Evolutionary conservation across 2,113 vertebrate genomes (phyloP).

Genomic region (Aythya baeri): DNA sequence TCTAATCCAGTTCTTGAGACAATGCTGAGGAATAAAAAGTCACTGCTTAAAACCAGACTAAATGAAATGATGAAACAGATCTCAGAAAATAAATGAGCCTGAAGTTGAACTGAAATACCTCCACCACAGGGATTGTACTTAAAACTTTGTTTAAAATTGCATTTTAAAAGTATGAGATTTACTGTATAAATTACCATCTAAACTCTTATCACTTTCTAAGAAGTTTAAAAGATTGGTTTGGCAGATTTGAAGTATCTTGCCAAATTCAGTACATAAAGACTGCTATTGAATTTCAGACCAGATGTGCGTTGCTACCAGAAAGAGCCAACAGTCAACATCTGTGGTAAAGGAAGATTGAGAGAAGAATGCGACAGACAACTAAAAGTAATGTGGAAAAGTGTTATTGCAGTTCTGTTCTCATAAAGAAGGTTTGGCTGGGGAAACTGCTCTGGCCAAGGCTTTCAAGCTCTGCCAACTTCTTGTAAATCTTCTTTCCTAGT

Average conservation of each 20-base stretch:
- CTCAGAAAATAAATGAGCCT: not conserved
- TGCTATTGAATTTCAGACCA: not conserved
- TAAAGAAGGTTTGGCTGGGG: fast-evolving
- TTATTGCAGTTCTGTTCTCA: not conserved
- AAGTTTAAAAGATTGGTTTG: not conserved
- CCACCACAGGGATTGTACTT: not conserved
- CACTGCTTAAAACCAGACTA: not conserved
- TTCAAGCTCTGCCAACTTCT: not conserved
- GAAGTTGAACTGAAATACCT: not conserved
- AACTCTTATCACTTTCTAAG: not conserved
- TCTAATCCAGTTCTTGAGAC: not conserved
- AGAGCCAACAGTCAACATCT: not conserved
- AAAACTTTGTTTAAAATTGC: not conserved
- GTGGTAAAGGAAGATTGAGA: not conserved
- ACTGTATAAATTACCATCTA: not conserved
- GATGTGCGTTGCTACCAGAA: not conserved
- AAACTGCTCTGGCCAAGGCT: not conserved
- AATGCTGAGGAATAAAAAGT: not conserved
- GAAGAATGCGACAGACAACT: not conserved
- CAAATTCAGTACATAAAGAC: not conserved
- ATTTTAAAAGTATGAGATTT: not conserved
- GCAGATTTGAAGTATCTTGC: not conserved
- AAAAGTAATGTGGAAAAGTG: not conserved
- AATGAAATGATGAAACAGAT: not conserved
- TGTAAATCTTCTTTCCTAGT: not conserved